Evolutionary conservation across 2,113 vertebrate genomes (phyloP).

Genomic region (Anguilla japonica): DNA sequence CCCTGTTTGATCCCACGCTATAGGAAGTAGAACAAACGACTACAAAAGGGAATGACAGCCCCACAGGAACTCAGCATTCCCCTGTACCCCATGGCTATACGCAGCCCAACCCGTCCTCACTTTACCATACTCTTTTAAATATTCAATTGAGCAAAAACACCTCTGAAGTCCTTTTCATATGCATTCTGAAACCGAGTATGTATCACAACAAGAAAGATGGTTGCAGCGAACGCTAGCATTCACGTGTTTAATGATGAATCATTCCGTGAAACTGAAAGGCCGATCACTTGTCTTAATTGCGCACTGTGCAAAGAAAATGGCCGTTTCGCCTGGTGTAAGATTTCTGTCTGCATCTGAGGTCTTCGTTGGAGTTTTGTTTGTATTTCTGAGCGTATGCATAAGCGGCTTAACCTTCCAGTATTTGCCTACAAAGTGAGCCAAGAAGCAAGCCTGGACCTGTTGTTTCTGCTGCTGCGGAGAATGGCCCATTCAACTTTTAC

Average conservation of each 20-base stretch:
- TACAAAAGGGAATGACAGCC: conserved; percentile 30
- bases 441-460: conserved; percentile 47
- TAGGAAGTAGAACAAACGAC: conserved; percentile 38
- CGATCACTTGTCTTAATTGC: neutral
- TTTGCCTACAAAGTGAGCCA: conserved; percentile 44
- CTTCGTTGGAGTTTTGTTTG: conserved; percentile 55
- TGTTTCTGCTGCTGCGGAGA: conserved; percentile 13
- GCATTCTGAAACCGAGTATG: conserved; percentile 67
- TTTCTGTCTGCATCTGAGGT: conserved; percentile 21
- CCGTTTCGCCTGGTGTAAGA: conserved; percentile 7
- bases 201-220: conserved; percentile 65
- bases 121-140: conserved; percentile 65
- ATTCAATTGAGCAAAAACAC: conserved; percentile 48
- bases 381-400: conserved; percentile 56
- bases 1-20: conserved; percentile 33
- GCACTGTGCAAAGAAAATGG: conserved; percentile 30
- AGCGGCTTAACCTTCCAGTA: conserved; percentile 62
- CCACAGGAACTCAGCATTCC: conserved; percentile 67
- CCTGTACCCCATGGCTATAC: conserved; percentile 59
- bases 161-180: conserved; percentile 51
- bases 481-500: neutral
- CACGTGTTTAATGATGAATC: conserved; percentile 63
- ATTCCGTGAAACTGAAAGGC: neutral
- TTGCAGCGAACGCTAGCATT: conserved; percentile 61
- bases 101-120: conserved; percentile 48